Evolutionary conservation across 2,888 invertebrate genomes (phyloP).

Genomic region (Adelognathus sp.): DNA sequence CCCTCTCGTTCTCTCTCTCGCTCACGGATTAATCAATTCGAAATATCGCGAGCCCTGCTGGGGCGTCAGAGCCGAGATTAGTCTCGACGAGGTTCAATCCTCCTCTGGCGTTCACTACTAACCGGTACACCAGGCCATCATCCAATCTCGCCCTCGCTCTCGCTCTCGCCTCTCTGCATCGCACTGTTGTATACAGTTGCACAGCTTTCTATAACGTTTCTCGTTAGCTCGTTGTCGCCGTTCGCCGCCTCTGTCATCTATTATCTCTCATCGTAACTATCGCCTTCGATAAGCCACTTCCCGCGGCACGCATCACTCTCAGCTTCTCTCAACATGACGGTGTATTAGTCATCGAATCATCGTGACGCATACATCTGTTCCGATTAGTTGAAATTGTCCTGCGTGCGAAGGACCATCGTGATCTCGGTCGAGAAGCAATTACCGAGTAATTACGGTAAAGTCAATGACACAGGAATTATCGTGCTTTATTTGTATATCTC

Average conservation of each 20-base stretch:
- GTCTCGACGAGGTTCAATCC: conserved; percentile 55
- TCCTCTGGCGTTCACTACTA: conserved; percentile 30
- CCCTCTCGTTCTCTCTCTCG: conserved; percentile 2
- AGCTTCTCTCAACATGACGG: neutral
- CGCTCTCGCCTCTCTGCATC: neutral
- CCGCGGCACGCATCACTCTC: neutral
- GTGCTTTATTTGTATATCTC: neutral
- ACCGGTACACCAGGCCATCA: neutral
- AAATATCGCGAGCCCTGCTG: conserved; percentile 68
- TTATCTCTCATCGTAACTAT: conserved; percentile 42
- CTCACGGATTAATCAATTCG: conserved; percentile 75
- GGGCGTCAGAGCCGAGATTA: conserved; percentile 69
- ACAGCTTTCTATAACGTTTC: conserved; percentile 28
- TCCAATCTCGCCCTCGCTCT: neutral
- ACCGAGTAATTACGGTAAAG: too few species aligned
- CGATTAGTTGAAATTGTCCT: conserved; percentile 36
- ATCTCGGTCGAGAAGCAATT: neutral
- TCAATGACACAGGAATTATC: neutral
- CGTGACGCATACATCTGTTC: neutral
- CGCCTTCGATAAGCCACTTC: conserved; percentile 33
- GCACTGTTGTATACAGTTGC: neutral
- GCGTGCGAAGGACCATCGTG: conserved; percentile 53
- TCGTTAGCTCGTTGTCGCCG: conserved; percentile 31
- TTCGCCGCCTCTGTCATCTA: conserved; percentile 5
- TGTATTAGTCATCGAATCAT: conserved; percentile 2